A percentile compares a stretch with the other conserved stretches of the same genome.
phyloP scores from a whole-genome alignment of 23 tunicate species.

The Styela clava region DNA sequence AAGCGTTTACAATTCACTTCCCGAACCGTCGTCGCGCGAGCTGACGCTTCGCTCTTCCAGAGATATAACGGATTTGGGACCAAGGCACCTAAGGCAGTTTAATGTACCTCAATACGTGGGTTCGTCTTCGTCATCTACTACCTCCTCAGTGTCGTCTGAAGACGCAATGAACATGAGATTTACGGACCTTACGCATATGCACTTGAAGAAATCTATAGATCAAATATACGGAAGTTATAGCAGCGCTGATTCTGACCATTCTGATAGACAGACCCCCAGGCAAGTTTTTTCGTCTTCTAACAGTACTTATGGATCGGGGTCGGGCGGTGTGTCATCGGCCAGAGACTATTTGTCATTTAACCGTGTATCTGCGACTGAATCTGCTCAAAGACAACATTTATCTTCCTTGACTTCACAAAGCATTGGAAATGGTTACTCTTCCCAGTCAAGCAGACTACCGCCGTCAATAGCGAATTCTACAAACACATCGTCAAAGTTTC shows the following conservation, averaged over 20 bases:
- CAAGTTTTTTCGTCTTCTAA: background rate
- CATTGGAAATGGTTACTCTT: background rate
- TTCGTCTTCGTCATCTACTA: constrained; percentile 16
- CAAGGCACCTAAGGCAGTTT: background rate
- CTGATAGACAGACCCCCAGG: constrained; percentile 3
- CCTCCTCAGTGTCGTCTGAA: constrained; percentile 20
- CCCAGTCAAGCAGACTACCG: background rate
- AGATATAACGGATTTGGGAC: background rate
- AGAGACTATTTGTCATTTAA: constrained; percentile 3
- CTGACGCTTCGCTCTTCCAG: background rate
- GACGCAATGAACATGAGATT: constrained; percentile 71
- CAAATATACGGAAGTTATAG: constrained; percentile 51
- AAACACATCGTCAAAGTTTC: constrained; percentile 35
- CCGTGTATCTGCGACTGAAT: constrained; percentile 13
- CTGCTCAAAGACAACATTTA: background rate
- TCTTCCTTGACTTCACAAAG: background rate
- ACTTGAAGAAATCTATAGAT: constrained; percentile 61
- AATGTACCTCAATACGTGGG: constrained; percentile 4
- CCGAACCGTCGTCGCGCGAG: background rate
- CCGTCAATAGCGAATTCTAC: background rate
- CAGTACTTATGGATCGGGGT: background rate
- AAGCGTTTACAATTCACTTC: background rate
- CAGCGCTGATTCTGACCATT: background rate
- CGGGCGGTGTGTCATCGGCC: constrained; percentile 17
- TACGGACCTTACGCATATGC: constrained; percentile 73